A percentile compares a stretch with the other conserved stretches of the same genome.
phyloP scores from a whole-genome alignment of 2,797 vertebrate species.

The Alcedo atthis region DNA sequence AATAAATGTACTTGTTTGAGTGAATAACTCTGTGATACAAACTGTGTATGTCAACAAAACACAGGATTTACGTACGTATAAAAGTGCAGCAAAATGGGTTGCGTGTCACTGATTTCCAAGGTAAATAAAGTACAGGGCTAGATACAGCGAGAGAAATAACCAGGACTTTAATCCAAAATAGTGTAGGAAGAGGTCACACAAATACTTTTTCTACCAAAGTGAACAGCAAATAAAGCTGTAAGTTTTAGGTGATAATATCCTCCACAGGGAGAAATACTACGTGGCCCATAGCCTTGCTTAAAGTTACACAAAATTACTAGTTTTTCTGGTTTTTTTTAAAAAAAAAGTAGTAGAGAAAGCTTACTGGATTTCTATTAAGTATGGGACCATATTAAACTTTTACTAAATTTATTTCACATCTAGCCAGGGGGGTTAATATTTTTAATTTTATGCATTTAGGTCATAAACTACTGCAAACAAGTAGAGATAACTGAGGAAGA shows the following conservation, averaged over 20 bases:
- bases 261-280: neutral
- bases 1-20: neutral
- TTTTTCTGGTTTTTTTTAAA: neutral
- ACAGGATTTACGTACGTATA: neutral
- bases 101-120: neutral
- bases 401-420: neutral
- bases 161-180: neutral
- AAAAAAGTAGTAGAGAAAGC: neutral
- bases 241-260: neutral
- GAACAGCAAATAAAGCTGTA: neutral
- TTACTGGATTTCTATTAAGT: neutral
- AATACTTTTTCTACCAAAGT: neutral
- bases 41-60: neutral
- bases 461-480: neutral
- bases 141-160: neutral
- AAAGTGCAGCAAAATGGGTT: neutral
- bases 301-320: neutral
- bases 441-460: neutral
- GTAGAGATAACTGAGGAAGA: neutral
- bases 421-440: neutral
- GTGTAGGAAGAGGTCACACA: neutral
- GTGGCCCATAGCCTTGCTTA: neutral
- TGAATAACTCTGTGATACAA: neutral
- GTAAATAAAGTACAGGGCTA: neutral
- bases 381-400: neutral